Base-by-base conservation (phyloP, 2,888 invertebrate species). In the Ennomos erosarius region DNA sequence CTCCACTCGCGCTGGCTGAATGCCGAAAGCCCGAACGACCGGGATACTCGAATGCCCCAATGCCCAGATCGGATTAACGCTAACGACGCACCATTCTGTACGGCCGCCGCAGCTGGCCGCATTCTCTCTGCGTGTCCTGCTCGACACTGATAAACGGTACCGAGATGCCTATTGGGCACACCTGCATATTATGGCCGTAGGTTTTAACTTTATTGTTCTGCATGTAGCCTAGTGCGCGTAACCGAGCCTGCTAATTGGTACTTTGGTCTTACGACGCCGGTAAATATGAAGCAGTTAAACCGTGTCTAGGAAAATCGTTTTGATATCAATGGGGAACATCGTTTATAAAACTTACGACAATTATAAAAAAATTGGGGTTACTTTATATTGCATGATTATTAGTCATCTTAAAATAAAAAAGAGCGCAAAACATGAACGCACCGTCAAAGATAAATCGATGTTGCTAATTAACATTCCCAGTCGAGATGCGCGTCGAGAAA, bases 61-160 rank as follows among this genome's bases (percentile, higher is more conserved):
- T 84, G 81, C 82, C 84, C 85, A 81, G 87, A 89, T 89, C 82
- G 81, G 87, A 90, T 90, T 90, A 90, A 75, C 81, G 78, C 85
- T 90, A 90, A 90, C 90, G 89, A 90, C 84, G 82, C 80, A 77
- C 88, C 81, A 90, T 90, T 90, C 88, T 86, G 75, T 71, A 74
- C 67, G 71, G 71, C 70, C 71, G 64, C 75, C 73, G 74, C 75
- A 75, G 69, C 68, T 70, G 71, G 73, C 69, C 73, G 74, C 82
- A 78, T 76, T 75, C 79, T 71, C 71, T 68, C 70, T 65, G 70
- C 73, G 71, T 69, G 71, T 71, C 69, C 75, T 71, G 69, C 60
- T 60, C 73, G 74, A 77, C 79, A 77, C 78, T 79, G 82, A 83
- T 81, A 80, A 82, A 84, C 82, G 61, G 61, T 45, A 50, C 46